These are phyloP conservation scores for Coptodon rendalli DNA, from an alignment of 2,113 vertebrate genomes.

Conservation along the genomic window DNA sequence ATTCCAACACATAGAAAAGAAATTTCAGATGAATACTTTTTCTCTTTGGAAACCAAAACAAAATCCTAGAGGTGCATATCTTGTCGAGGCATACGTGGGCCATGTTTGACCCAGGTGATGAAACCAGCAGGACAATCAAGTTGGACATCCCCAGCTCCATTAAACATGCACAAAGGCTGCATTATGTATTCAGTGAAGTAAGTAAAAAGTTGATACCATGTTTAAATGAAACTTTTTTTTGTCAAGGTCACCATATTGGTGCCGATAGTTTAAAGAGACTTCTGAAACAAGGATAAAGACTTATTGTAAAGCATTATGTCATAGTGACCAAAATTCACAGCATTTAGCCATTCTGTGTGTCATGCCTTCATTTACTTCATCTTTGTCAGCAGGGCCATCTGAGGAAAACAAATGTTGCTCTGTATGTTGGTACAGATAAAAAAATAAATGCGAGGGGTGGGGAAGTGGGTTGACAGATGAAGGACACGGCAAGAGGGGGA, in stretches of 20 bases:
- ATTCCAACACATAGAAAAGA: not conserved
- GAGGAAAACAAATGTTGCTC: not conserved
- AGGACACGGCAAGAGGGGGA: no score
- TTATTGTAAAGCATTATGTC: not conserved
- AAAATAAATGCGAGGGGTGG: not conserved
- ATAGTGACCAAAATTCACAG: not conserved
- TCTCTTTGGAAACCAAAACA: not conserved
- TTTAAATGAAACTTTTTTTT: not conserved
- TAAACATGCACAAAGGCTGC: not conserved
- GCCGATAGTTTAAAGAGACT: not conserved
- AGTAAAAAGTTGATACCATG: not conserved
- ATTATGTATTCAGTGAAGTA: not conserved
- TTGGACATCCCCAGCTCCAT: not conserved
- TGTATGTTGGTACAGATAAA: not conserved
- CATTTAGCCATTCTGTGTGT: not conserved
- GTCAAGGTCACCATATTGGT: not conserved
- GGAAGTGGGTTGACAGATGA: not conserved
- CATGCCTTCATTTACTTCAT: not conserved
- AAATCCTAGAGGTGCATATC: not conserved
- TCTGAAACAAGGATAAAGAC: not conserved
- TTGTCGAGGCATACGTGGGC: no score
- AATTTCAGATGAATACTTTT: not conserved
- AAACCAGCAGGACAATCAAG: not conserved
- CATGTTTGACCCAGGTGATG: not conserved
- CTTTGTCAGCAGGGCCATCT: not conserved